Evolutionary conservation across 2,888 invertebrate species (phyloP).

Genomic region (Strigamia crassipes): DNA sequence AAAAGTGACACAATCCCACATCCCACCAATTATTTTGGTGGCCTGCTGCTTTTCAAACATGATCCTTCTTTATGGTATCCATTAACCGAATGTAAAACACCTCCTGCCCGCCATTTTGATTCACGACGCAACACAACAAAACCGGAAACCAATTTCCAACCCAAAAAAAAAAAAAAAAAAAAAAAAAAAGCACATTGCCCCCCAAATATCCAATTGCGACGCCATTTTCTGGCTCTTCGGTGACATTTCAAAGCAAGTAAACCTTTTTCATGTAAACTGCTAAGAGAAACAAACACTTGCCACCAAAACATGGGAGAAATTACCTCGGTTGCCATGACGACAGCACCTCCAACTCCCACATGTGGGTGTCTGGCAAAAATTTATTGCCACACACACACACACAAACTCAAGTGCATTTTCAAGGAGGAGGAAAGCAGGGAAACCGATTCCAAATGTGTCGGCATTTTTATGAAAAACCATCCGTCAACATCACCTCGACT

Average conservation of each 20-base stretch:
- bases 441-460: slow-evolving; percentile 24
- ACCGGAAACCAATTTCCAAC: neutral
- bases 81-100: slow-evolving; percentile 3
- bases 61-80: slow-evolving; percentile 17
- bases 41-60: slow-evolving; percentile 24
- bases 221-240: slow-evolving; percentile 27
- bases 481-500: neutral
- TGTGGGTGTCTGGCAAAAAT: slow-evolving; percentile 36
- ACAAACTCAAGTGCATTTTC: slow-evolving; percentile 31
- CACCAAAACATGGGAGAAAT: slow-evolving; percentile 38
- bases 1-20: slow-evolving; percentile 18
- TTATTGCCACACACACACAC: slow-evolving; percentile 34
- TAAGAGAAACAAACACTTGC: slow-evolving; percentile 35
- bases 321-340: slow-evolving; percentile 40
- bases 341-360: slow-evolving; percentile 38
- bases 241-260: slow-evolving; percentile 18
- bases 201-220: slow-evolving; percentile 3
- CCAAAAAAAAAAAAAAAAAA: neutral
- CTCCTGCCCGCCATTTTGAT: neutral
- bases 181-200: neutral
- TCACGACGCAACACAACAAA: neutral
- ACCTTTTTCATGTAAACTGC: slow-evolving; percentile 42
- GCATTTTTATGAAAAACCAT: slow-evolving; percentile 39
- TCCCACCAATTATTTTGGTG: slow-evolving; percentile 34
- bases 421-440: neutral